These are phyloP conservation scores for Balaenoptera acutorostrata DNA, from an alignment of 2,113 vertebrate species.

Conservation along the genomic window DNA sequence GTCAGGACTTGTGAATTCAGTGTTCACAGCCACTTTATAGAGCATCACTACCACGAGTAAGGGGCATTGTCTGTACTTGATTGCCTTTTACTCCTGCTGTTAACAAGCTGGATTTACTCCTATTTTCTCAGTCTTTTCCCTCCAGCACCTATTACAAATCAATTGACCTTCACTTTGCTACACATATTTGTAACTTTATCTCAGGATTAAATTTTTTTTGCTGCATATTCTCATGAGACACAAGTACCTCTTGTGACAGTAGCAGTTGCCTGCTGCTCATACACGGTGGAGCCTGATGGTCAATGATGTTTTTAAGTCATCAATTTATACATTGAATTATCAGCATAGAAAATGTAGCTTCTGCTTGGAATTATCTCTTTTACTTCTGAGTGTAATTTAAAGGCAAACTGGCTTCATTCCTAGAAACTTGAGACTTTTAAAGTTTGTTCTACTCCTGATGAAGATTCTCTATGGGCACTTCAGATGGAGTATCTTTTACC, in stretches of 20 bases:
- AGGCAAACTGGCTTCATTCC: neutral
- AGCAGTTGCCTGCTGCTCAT: neutral
- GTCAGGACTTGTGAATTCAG: neutral
- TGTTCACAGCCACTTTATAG: neutral
- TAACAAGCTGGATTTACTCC: neutral
- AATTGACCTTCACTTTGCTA: neutral
- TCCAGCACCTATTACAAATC: neutral
- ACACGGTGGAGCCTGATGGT: neutral
- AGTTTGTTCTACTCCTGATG: neutral
- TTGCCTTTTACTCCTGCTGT: neutral
- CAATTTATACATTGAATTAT: neutral
- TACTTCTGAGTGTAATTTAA: slow-evolving; percentile 7
- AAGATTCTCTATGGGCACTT: neutral
- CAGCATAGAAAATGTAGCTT: neutral
- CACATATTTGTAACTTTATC: neutral
- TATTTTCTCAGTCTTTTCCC: neutral
- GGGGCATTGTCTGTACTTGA: neutral
- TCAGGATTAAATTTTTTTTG: neutral
- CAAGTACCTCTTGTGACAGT: neutral
- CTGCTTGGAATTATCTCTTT: neutral
- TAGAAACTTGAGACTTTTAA: neutral
- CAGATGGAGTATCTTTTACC: neutral
- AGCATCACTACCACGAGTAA: neutral
- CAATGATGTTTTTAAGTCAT: neutral
- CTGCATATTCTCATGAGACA: neutral